These are phyloP conservation scores for Drosophila austrosaltans DNA, from an alignment of 2,888 invertebrate genomes.

Conservation along the genomic window DNA sequence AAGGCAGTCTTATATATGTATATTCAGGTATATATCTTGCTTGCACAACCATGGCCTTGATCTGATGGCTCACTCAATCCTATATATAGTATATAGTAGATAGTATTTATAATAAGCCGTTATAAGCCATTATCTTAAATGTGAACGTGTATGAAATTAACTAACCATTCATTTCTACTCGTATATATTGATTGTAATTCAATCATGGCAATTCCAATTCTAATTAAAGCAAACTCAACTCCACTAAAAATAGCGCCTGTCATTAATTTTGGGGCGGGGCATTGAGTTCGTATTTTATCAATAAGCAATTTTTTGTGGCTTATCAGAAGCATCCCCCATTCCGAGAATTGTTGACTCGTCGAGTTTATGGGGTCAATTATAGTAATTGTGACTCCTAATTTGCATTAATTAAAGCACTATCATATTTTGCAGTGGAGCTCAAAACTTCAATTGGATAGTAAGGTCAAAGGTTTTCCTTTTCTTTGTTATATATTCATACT, in stretches of 20 bases:
- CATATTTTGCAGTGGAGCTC: neutral
- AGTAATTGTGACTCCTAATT: slow-evolving; percentile 4
- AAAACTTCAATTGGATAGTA: neutral
- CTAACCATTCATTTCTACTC: slow-evolving; percentile 6
- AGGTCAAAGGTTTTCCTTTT: neutral
- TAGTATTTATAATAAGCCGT: slow-evolving; percentile 31
- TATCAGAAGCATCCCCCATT: neutral
- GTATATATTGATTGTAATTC: slow-evolving; percentile 6
- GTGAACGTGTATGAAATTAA: slow-evolving; percentile 39
- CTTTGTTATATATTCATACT: no score
- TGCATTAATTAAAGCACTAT: slow-evolving; percentile 4
- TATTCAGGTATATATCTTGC: slow-evolving; percentile 22
- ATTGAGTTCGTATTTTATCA: neutral
- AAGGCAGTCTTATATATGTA: slow-evolving; percentile 13
- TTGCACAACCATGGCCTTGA: slow-evolving; percentile 35
- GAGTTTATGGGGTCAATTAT: slow-evolving; percentile 4
- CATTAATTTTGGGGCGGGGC: neutral
- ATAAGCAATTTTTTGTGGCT: neutral
- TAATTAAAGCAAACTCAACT: neutral
- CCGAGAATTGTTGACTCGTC: neutral
- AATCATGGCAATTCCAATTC: neutral
- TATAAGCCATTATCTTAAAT: slow-evolving; percentile 27
- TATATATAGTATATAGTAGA: slow-evolving; percentile 31
- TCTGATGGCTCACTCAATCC: slow-evolving; percentile 35
- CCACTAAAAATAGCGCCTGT: neutral